Base-by-base conservation (phyloP, 2,797 vertebrate genomes). In the Enteromius fasciolatus region DNA sequence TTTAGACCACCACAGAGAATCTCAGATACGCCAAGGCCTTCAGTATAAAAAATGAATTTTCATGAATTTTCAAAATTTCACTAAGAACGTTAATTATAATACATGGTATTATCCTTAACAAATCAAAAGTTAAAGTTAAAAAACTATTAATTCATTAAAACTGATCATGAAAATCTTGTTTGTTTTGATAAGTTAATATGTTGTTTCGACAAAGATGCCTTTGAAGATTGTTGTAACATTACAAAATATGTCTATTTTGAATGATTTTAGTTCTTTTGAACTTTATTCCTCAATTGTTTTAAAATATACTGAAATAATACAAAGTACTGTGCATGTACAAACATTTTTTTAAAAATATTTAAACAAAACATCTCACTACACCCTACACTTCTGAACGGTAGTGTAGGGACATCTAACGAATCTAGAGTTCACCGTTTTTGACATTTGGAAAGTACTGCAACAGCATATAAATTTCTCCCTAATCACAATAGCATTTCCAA, bases 371-470 rank as follows among this genome's bases (percentile, higher is more conserved):
- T 23, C n/a, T 8, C 1, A 52, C 39, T 39, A 39, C 1, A 17
- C 73, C 2, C n/a, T 17, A 59, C 11, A 44, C 4, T 5, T 41
- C 18, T 44, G 4, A 61, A 18, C 2, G 5, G 2, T 52, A 28
- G 14, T 44, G 2, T 6, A 36, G 3, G 5, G 28, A 54, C 17
- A 20, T 54, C 17, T 23, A 54, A 66, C 20, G 10, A 69, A 54
- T 23, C 23, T 52, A 39, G 44, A 39, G 28, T 74, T 73, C 28
- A 81, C n/a, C 15, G n/a, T 25, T 73, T 74, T 63, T 74, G 69
- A 81, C 69, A 52, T 81, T 59, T 81, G 80, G 20, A 74, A 59
- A 41, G 66, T 25, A 20, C 78, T 14, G 52, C 39, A 80, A 52
- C 69, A 64, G 44, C 28, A 74, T 39, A 82, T 17, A 54, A 3